Conservation (phyloP, 1,140 invertebrate species). For the Drosophila nasuta region DNA sequence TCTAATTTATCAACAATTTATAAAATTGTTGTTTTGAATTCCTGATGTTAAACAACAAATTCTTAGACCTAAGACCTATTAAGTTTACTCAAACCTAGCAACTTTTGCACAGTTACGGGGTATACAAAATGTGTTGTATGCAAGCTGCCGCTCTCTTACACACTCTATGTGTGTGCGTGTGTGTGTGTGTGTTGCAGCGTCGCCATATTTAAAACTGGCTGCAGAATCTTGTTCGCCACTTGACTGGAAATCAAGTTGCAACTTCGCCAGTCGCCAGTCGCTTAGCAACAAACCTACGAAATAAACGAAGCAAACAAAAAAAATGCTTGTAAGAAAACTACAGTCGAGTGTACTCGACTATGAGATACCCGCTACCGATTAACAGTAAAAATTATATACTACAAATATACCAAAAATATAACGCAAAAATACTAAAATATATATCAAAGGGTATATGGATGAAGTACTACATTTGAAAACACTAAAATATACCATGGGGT, state of each 20-base stretch:
- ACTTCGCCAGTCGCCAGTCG: constrained; percentile 18
- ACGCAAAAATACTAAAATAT: no score
- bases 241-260: constrained; percentile 72
- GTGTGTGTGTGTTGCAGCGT: constrained; percentile 21
- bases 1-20: no score
- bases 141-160: not conserved
- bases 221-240: constrained; percentile 52
- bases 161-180: constrained; percentile 27
- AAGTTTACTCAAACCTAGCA: not conserved
- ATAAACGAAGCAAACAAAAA: constrained; percentile 7
- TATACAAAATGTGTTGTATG: not conserved
- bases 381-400: no score
- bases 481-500: no score
- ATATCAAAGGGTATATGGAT: no score
- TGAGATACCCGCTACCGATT: no score
- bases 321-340: constrained; percentile 19
- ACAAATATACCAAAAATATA: no score
- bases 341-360: no score
- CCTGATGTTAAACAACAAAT: no score
- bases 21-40: no score
- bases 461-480: no score
- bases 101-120: not conserved
- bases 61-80: no score
- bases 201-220: constrained; percentile 60
- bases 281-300: constrained; percentile 43